Evolutionary conservation across 2,888 invertebrate genomes (phyloP).

Genomic region (Liposcelis brunnea): DNA sequence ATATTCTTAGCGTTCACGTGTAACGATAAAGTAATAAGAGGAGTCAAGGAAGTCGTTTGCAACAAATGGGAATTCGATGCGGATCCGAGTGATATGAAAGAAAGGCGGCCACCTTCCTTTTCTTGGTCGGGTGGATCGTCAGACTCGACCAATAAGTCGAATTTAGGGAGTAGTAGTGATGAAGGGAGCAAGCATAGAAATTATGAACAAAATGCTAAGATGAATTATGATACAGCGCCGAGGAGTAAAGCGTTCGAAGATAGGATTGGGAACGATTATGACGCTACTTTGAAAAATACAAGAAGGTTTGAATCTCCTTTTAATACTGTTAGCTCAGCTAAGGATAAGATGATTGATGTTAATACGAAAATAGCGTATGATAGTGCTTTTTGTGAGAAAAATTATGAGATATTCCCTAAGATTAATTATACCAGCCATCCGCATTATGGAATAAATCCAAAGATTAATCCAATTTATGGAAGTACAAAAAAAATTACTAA

Average conservation of each 20-base stretch:
- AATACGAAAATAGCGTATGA: neutral
- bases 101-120: constrained; percentile 19
- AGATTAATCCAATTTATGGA: constrained; percentile 7
- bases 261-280: neutral
- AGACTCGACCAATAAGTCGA: constrained; percentile 19
- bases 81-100: constrained; percentile 11
- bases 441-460: neutral
- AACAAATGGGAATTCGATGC: constrained; percentile 13
- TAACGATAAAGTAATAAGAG: constrained; percentile 25
- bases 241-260: too few species aligned
- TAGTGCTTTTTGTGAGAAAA: neutral
- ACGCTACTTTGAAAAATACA: neutral
- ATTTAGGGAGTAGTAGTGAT: constrained; percentile 14
- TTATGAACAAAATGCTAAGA: too few species aligned
- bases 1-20: constrained; percentile 32
- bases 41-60: constrained; percentile 13
- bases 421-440: neutral
- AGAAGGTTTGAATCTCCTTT: constrained; percentile 6
- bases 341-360: neutral
- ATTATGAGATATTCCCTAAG: neutral
- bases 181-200: constrained; percentile 1
- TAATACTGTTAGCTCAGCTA: neutral
- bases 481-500: neutral
- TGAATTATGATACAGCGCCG: too few species aligned
- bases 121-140: constrained; percentile 19